These are phyloP conservation scores for Ceyx melanurus DNA, from an alignment of 2,113 vertebrate species.

Conservation along the genomic window DNA sequence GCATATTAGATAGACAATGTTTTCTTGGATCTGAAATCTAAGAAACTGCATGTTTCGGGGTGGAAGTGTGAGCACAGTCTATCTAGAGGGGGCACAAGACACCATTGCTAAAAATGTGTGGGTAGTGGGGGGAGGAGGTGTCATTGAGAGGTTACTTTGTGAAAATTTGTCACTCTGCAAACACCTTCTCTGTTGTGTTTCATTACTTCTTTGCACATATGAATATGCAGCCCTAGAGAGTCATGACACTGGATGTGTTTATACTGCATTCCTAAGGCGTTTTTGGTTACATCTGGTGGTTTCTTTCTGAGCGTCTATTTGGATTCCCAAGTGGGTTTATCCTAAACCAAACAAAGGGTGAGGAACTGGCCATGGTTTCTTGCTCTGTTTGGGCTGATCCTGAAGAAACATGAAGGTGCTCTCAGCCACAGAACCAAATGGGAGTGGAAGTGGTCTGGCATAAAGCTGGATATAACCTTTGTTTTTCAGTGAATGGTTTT, in stretches of 20 bases:
- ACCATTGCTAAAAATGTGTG: not conserved
- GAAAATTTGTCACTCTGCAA: conserved; percentile 23
- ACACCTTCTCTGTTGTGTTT: not conserved
- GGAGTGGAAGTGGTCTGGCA: not conserved
- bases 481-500: not conserved
- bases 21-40: conserved; percentile 33
- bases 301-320: conserved; percentile 33
- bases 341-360: conserved; percentile 24
- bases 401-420: not conserved
- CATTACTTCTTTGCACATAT: conserved; percentile 14
- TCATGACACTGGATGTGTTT: conserved; percentile 14
- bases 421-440: not conserved
- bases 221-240: not conserved
- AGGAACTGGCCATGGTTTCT: not conserved
- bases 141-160: not conserved
- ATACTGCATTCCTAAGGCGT: not conserved
- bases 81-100: not conserved
- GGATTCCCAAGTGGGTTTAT: conserved; percentile 26
- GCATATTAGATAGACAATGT: not conserved
- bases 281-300: conserved; percentile 14
- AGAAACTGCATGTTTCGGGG: not conserved
- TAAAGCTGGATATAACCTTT: not conserved
- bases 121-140: not conserved
- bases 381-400: not conserved
- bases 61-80: not conserved